Evolutionary conservation across 2,888 invertebrate genomes (phyloP), one percentile per base, ranked within the genome.

Genomic region (Stenichneumon culpator): DNA sequence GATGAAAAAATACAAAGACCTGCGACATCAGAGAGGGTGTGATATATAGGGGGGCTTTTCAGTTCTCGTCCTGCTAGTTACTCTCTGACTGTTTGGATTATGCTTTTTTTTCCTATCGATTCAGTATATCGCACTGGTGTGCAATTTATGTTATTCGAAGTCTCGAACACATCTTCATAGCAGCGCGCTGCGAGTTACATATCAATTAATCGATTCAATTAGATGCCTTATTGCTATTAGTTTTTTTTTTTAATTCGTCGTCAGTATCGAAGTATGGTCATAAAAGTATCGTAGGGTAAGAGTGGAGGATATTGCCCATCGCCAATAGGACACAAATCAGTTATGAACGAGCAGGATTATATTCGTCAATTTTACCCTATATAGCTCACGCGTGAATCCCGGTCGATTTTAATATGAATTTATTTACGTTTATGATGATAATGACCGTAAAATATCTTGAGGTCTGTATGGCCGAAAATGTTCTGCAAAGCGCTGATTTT

Each of bases 11-110:
- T 22, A 60, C 67, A 84, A 79, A 74, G 70, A 67, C 57, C 28
- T 47, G 79, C 47, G 73, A 82, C 65, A 77, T 68, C 11, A 19
- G 47, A 54, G 78, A 78, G 79, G 82, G 82, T 73, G 79, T 47
- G 70, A 68, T 67, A 79, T 60, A 67, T 44, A 50, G 44, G 39
- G 75, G 77, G 44, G 50, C 52, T 60, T 72, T 67, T 47, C 39
- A 84, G 47, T 60, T 57, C 19, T 25, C 39, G 32, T 77, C 52
- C 47, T 67, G 68, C 68, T 77, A 47, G 73, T 63, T 65, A 73
- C 69, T 75, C 84, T 73, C 72, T 25, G 77, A 60, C 60, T 47
- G 4, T 60, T n/a, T 22, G 73, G 39, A 68, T 73, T 63, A 60
- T 73, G 22, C 44, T 54, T 83, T 80, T 65, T 69, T 77, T 73